phyloP scores from a whole-genome alignment of 2,888 invertebrate genomes.

The Tillus elongatus region DNA sequence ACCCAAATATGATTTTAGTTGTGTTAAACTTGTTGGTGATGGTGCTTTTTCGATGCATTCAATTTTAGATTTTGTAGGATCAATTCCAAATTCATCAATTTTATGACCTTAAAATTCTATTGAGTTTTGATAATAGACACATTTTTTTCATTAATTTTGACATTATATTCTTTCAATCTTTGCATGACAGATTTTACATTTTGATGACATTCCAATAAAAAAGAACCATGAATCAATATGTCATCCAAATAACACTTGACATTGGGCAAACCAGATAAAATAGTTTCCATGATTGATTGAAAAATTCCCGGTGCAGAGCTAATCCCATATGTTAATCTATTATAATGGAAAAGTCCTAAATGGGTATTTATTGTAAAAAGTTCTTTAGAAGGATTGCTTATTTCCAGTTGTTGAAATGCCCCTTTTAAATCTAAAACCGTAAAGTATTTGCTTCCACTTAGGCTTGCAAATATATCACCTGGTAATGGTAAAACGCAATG shows the following conservation, averaged over 20 bases:
- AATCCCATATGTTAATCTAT: constrained; percentile 25
- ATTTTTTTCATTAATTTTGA: constrained; percentile 23
- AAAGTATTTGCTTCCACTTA: constrained; percentile 24
- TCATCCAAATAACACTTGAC: constrained; percentile 24
- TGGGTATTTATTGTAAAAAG: constrained; percentile 27
- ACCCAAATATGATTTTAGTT: constrained; percentile 18
- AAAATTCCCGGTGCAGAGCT: constrained; percentile 25
- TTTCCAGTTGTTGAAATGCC: no score
- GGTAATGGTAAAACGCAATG: constrained; percentile 31
- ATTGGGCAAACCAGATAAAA: constrained; percentile 15
- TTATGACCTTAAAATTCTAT: constrained; percentile 24
- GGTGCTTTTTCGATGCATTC: constrained; percentile 14
- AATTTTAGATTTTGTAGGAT: no score
- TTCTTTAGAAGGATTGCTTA: constrained; percentile 20
- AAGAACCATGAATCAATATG: no score
- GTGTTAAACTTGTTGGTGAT: constrained; percentile 15
- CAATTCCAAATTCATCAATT: constrained; percentile 15
- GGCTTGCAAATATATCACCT: no score
- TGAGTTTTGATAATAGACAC: no score
- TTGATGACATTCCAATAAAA: constrained; percentile 15
- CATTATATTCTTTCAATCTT: constrained; percentile 19
- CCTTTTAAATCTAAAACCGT: no score
- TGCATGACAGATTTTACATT: constrained; percentile 16
- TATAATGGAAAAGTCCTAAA: constrained; percentile 24
- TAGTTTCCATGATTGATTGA: constrained; percentile 20